These are phyloP conservation scores for Phortica variegata DNA, from an alignment of 1,140 invertebrate genomes.

Conservation along the genomic window DNA sequence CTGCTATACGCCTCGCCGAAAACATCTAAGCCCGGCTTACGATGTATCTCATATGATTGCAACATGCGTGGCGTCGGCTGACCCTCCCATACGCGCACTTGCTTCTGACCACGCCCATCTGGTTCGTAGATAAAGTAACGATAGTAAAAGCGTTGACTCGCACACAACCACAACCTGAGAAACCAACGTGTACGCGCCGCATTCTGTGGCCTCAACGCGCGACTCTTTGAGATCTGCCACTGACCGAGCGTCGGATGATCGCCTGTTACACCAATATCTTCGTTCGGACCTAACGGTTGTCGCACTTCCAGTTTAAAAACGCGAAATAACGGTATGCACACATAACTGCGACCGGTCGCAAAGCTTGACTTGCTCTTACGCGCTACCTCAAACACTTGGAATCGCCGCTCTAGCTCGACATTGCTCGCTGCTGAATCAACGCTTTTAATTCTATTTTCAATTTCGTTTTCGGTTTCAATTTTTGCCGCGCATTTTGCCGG, in stretches of 20 bases:
- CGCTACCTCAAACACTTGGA: slow-evolving; percentile 31
- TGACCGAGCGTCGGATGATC: slow-evolving; percentile 53
- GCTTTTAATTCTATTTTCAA: no score
- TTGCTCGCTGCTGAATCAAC: no score
- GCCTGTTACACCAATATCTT: slow-evolving; percentile 57
- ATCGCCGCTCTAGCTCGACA: slow-evolving; percentile 31
- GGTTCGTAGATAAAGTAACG: slow-evolving; percentile 76
- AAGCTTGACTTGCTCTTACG: slow-evolving; percentile 8
- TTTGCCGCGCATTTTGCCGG: no score
- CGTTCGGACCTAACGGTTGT: slow-evolving; percentile 10
- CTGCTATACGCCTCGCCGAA: slow-evolving; percentile 63
- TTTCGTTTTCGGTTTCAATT: no score
- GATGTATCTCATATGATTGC: slow-evolving; percentile 51
- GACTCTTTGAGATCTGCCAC: slow-evolving; percentile 57
- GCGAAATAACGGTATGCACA: slow-evolving; percentile 45
- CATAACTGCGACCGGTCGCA: slow-evolving; percentile 33
- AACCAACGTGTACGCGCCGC: slow-evolving; percentile 30
- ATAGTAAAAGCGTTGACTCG: slow-evolving; percentile 69
- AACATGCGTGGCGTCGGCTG: slow-evolving; percentile 61
- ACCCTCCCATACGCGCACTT: slow-evolving; percentile 82
- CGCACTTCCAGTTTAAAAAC: slow-evolving; percentile 37
- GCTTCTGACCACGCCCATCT: slow-evolving; percentile 60
- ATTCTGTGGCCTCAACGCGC: slow-evolving; percentile 37
- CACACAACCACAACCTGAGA: slow-evolving; percentile 60
- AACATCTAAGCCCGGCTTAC: slow-evolving; percentile 58